Percentiles rank a stretch among this genome's conserved stretches.
Evolutionary conservation across 2,797 vertebrate genomes (phyloP).

Genomic region (Darevskia nairensis): DNA sequence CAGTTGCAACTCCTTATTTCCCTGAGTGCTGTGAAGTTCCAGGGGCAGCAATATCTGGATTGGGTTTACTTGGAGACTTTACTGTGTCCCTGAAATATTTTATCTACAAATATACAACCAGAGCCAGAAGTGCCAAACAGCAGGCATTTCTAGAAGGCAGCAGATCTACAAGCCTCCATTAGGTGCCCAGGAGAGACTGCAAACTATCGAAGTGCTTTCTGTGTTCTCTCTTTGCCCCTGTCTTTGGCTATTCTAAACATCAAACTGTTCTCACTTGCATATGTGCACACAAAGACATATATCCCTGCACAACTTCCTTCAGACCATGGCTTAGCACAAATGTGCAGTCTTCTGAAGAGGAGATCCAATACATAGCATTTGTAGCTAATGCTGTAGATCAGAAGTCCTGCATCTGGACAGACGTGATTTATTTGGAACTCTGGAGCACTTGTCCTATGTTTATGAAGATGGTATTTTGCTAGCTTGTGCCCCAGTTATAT

Average conservation of each 20-base stretch:
- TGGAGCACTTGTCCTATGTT: not conserved
- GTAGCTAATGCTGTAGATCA: not conserved
- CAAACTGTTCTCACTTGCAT: not conserved
- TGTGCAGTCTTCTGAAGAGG: not conserved
- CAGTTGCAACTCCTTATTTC: not conserved
- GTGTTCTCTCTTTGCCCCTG: not conserved
- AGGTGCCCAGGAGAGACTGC: not conserved
- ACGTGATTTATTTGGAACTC: not conserved
- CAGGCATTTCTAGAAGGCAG: not conserved
- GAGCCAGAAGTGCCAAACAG: not conserved
- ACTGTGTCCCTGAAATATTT: not conserved
- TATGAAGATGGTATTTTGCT: not conserved
- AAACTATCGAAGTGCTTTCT: not conserved
- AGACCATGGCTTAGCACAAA: too few species aligned
- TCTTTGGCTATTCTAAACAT: not conserved
- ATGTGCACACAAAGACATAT: not conserved
- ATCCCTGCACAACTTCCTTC: not conserved
- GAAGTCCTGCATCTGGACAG: not conserved
- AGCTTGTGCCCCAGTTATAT: not conserved
- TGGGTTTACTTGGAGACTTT: not conserved
- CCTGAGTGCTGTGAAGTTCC: not conserved
- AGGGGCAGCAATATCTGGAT: not conserved
- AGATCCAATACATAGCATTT: not conserved
- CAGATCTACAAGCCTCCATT: not conserved
- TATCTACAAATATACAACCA: not conserved